Evolutionary conservation across 2,113 vertebrate genomes (phyloP).

Genomic region (Parotia lawesii): DNA sequence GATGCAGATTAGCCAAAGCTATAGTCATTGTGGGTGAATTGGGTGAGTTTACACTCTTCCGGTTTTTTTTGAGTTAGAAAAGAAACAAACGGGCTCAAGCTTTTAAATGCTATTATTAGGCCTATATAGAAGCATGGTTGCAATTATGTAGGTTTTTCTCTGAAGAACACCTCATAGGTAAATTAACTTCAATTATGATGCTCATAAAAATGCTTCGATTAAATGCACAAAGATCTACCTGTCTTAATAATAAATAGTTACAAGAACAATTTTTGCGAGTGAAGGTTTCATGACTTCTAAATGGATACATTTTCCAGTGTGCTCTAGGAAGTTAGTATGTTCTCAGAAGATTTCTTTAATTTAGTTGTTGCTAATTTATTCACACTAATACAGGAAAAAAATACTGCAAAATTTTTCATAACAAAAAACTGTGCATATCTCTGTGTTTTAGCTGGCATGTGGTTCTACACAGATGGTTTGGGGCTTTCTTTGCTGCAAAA

Average conservation of each 20-base stretch:
- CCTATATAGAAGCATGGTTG: background rate
- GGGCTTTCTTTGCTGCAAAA: constrained; percentile 94
- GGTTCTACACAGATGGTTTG: constrained; percentile 92
- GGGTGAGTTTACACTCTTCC: background rate
- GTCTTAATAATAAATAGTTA: constrained; percentile 28
- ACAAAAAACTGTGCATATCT: constrained; percentile 86
- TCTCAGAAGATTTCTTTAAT: constrained; percentile 81
- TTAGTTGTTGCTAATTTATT: constrained; percentile 85
- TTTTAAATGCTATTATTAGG: constrained; percentile 6
- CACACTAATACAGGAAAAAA: constrained; percentile 82
- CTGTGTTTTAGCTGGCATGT: constrained; percentile 85
- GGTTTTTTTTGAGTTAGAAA: background rate
- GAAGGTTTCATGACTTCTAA: constrained; percentile 68
- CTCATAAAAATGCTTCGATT: constrained; percentile 16
- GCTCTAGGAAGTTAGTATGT: constrained; percentile 77
- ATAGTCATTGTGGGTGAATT: background rate
- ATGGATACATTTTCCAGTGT: constrained; percentile 62
- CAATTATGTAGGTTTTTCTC: background rate
- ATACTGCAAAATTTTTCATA: constrained; percentile 83
- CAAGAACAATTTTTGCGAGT: constrained; percentile 35
- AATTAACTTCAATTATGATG: constrained; percentile 17
- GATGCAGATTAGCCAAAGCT: background rate
- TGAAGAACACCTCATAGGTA: background rate
- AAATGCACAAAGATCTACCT: constrained; percentile 32
- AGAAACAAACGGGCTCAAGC: background rate